Conservation (phyloP, 2,113 vertebrate genomes). For the Macheiramphus alcinus region DNA sequence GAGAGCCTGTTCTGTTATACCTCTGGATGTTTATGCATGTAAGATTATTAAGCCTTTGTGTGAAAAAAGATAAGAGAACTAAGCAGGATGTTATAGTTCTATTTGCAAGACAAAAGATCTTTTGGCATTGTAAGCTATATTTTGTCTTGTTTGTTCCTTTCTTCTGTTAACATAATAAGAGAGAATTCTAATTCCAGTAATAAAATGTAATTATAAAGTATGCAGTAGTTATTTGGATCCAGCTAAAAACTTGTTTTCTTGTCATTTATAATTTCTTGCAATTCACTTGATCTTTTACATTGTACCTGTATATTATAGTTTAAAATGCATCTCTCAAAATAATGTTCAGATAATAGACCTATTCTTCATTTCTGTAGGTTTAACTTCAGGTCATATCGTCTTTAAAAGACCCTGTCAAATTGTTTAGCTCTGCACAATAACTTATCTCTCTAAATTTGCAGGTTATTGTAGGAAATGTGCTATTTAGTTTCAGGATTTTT, state of each 20-base stretch:
- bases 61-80: background rate
- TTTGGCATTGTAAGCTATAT: background rate
- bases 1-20: background rate
- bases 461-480: conserved; percentile 27
- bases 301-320: conserved; percentile 18
- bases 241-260: conserved; percentile 31
- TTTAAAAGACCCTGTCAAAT: conserved; percentile 46
- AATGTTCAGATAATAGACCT: conserved; percentile 31
- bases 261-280: background rate
- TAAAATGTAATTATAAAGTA: conserved; percentile 2
- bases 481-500: conserved; percentile 2
- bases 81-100: background rate
- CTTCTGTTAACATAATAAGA: background rate
- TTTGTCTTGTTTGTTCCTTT: background rate
- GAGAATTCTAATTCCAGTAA: conserved; percentile 16
- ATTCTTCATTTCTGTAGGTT: conserved; percentile 29
- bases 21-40: background rate
- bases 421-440: conserved; percentile 41
- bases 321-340: conserved; percentile 31
- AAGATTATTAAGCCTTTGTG: background rate
- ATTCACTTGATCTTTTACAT: conserved; percentile 29
- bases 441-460: conserved; percentile 13
- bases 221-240: conserved; percentile 9
- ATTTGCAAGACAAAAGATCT: background rate
- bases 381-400: background rate